phyloP scores from a whole-genome alignment of 2,888 invertebrate genomes.

The Pyrocoelia pectoralis region DNA sequence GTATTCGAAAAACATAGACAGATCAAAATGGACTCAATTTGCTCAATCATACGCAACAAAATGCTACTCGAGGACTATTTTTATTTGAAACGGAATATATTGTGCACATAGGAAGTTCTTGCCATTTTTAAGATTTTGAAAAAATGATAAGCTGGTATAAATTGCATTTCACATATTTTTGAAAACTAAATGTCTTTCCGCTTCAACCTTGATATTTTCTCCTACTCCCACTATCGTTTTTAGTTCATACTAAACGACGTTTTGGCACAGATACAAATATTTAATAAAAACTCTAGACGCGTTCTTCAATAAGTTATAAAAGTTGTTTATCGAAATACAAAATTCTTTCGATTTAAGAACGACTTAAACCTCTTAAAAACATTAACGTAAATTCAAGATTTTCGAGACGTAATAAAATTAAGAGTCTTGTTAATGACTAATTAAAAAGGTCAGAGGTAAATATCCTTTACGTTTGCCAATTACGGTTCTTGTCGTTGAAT shows the following conservation, averaged over 20 bases:
- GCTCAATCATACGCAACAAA: too few relatives aligned
- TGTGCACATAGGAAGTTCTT: too few relatives aligned
- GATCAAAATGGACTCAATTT: too few relatives aligned
- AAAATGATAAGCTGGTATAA: too few relatives aligned
- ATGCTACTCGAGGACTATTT: too few relatives aligned
- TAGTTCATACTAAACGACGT: conserved; percentile 1
- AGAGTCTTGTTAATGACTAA: neutral
- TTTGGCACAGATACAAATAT: conserved; percentile 10
- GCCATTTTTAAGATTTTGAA: too few relatives aligned
- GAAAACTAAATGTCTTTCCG: too few relatives aligned
- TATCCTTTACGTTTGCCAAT: neutral
- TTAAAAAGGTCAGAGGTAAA: conserved; percentile 18
- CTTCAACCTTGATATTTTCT: neutral
- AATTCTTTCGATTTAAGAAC: neutral
- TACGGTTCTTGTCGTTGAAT: neutral
- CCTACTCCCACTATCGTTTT: neutral
- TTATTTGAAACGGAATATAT: too few relatives aligned
- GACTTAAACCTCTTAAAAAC: neutral
- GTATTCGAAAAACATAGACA: too few relatives aligned
- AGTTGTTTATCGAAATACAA: neutral
- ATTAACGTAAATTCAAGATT: neutral
- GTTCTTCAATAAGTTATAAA: neutral
- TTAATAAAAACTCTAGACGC: conserved; percentile 2
- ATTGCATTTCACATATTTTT: too few relatives aligned
- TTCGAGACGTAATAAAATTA: neutral